Base-by-base conservation (phyloP, 2,113 vertebrate genomes). In the Clarias gariepinus region DNA sequence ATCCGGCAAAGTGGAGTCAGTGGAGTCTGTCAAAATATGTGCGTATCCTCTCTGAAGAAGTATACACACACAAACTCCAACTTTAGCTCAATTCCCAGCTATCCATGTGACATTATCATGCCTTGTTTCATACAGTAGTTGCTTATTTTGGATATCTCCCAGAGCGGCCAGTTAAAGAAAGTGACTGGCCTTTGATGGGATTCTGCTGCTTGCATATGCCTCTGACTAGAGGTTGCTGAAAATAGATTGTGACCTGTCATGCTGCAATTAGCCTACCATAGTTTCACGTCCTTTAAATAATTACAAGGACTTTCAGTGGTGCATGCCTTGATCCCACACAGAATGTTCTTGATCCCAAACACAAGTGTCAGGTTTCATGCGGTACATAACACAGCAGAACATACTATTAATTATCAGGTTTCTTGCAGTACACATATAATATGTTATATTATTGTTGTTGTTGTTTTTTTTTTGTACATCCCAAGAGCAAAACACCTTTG, bases 221-320 rank as follows among this genome's bases (percentile, higher is more conserved):
- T 82, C 80, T 86, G 71, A 61, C 80, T 86, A 88, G 91, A 86
- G 89, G 87, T 9, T 19, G 77, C 90, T 91, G 83, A 85, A 94
- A 94, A 93, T 94, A 94, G 91, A 88, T 80, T 21, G 52, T 69
- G 88, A 85, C 61, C 71, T 66, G 58, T 52, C 60, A 63, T 16
- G 91, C 92, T 90, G 87, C 90, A 92, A 92, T 93, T 94, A 90
- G 91, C 90, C 81, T 28, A 55, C 82, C 77, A 86, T 57, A 66
- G 84, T 81, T 86, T 90, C 88, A 82, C 86, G 88, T 86, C 77
- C 83, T 82, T 85, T 85, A 86, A 91, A 86, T 88, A 88, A 68
- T 88, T 86, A 88, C 86, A 84, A 85, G 82, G 52, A 91, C 86
- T 25, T 2, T 81, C 68, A 68, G 52, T 85, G 53, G 68, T 9